Base-by-base conservation (phyloP, 2,888 invertebrate genomes). In the Hemicrepidius hirtus region DNA sequence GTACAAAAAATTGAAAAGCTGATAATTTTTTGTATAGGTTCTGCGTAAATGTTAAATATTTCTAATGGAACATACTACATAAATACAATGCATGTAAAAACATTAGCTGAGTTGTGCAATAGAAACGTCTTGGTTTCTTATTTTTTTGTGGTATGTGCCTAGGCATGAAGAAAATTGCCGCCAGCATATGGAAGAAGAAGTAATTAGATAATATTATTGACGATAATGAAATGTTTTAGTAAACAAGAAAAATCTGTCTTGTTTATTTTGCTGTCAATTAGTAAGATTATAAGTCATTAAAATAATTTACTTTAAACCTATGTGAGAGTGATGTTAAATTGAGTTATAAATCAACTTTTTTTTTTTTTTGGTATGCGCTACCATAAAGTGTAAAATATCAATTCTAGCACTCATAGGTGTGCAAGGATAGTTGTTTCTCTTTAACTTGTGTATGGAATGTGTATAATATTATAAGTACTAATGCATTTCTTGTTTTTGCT, bases 401-500 rank as follows among this genome's bases (percentile, higher is more conserved):
- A 37, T 59, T 40, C 59, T 55, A 35, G 18, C 35, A 57, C 20
- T 40, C 24, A 16, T 16, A 67, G 55, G 67, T 67, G 57, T 68
- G 44, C 60, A 60, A n/a, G 50, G 32, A 67, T 37, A 60, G 24
- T 65, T 37, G 37, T 49, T 64, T 53, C 46, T 59, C 18, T 59
- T 32, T 32, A 32, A 32, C 32, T 37, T 65, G 20, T 21, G 21
- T 49, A 50, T 20, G 53, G 50, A 37, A 63, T 41, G 41, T 63
- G 41, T 35, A 44, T 59, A 57, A 13, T 46, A 68, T n/a, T n/a
- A n/a, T 37, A 63, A 66, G 16, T 74, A 64, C 50, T 59, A 70
- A 64, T 70, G 41, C 68, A 32, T 68, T 64, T 53, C 60, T 69
- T 40, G 60, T 73, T 64, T 64, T 68, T 60, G 13, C 55, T 76